Evolutionary conservation across 2,888 invertebrate species (phyloP), one percentile per base, ranked within the genome.

Genomic region (Caenorhabditis becei): DNA sequence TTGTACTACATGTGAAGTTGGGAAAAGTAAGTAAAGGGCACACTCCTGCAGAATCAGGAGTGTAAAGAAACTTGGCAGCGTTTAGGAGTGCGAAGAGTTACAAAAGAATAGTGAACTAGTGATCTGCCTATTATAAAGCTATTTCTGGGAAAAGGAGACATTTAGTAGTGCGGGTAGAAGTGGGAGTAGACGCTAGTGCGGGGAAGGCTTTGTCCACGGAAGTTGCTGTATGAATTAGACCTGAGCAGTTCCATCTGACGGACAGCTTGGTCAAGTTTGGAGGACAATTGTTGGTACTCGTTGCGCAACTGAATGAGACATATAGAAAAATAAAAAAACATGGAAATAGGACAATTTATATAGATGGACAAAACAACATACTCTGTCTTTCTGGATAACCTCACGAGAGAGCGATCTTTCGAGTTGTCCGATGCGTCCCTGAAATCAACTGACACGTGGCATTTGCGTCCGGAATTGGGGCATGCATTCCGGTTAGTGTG

Each of bases 161-260:
- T 75, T 82, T 82, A 90, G 80, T 88, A 91, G 84, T 90, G 88
- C 74, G 90, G 90, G 75, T 90, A 90, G 85, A 91, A 91, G 80
- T 89, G 88, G 77, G 88, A 82, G 86, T 87, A 91, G 80, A 91
- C 89, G 77, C 85, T 88, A 47, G 90, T 88, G 67, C 90, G 84
- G 26, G 89, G 88, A 56, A 82, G 67, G 23, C 88, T 88, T 54
- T 88, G 86, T 23, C 86, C 84, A 66, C 90, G 86, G 67, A 61
- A 77, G 53, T 84, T 74, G 58, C 83, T 80, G 83, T 90, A 90
- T 61, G 87, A 88, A 67, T 86, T 86, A 41, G 88, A 86, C 77
- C 91, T 88, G 82, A 91, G 83, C 79, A 90, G 84, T 74, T 91
- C 89, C 89, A 91, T 89, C 80, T 90, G 90, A 63, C 89, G 87